Evolutionary conservation across 1,140 invertebrate genomes (phyloP).

Genomic region (Leguminivora glycinivorella): DNA sequence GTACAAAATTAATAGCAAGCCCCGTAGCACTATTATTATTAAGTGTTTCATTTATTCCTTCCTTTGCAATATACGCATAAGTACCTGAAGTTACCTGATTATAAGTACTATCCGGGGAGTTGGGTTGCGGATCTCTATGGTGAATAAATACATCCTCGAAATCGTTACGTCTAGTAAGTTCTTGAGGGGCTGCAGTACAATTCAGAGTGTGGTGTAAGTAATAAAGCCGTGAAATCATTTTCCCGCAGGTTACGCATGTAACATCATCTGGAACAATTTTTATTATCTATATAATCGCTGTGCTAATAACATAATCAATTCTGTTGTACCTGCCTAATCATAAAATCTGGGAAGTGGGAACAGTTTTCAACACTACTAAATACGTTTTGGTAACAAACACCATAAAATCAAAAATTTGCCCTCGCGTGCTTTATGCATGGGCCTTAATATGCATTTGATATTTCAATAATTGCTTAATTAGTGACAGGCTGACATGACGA

Average conservation of each 20-base stretch:
- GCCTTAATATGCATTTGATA: too few species aligned
- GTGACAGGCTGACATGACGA: too few species aligned
- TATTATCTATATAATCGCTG: neutral
- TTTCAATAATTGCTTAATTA: too few species aligned
- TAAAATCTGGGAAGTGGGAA: too few species aligned
- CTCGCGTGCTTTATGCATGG: too few species aligned
- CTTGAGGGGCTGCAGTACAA: neutral
- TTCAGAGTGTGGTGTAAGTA: slow-evolving; percentile 3
- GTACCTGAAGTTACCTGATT: neutral
- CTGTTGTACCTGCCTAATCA: too few species aligned
- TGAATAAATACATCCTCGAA: neutral
- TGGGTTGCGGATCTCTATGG: neutral
- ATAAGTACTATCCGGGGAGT: neutral
- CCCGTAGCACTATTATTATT: neutral
- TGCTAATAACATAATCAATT: too few species aligned
- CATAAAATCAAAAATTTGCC: too few species aligned
- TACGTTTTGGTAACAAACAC: too few species aligned
- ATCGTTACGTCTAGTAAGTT: neutral
- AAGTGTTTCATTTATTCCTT: neutral
- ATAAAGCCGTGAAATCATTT: neutral
- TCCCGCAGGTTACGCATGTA: neutral
- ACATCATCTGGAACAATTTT: neutral
- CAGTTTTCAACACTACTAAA: too few species aligned
- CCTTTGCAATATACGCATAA: neutral
- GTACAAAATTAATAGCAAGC: neutral